Conservation (phyloP, 2,113 vertebrate genomes). For the Prunella fulvescens region DNA sequence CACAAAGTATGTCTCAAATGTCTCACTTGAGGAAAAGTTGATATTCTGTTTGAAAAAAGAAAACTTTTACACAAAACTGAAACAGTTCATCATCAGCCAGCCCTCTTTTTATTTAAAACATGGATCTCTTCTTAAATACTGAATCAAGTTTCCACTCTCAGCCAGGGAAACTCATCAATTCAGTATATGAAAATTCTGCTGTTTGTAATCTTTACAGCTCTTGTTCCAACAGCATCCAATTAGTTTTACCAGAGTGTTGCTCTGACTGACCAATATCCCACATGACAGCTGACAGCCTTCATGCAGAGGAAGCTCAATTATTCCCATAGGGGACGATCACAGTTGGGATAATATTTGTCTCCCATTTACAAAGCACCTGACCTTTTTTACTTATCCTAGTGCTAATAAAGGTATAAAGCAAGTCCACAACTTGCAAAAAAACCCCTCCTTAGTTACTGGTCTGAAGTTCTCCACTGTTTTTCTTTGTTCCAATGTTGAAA, state of each 20-base stretch:
- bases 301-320: background rate
- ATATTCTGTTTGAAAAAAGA: background rate
- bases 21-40: background rate
- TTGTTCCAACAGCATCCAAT: background rate
- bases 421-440: background rate
- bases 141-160: background rate
- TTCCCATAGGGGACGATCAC: background rate
- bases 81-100: background rate
- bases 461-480: background rate
- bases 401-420: background rate
- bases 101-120: background rate
- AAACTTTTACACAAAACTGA: background rate
- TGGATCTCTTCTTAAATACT: background rate
- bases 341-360: background rate
- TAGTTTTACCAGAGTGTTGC: background rate
- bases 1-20: background rate
- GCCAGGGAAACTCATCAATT: background rate
- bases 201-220: background rate
- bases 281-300: background rate
- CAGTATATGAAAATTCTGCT: background rate
- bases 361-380: background rate
- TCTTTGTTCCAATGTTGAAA: background rate
- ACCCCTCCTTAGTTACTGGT: background rate
- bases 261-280: background rate
- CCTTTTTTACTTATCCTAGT: background rate